Conservation (phyloP, 2,113 vertebrate species). For the Dolichotis patagonum region DNA sequence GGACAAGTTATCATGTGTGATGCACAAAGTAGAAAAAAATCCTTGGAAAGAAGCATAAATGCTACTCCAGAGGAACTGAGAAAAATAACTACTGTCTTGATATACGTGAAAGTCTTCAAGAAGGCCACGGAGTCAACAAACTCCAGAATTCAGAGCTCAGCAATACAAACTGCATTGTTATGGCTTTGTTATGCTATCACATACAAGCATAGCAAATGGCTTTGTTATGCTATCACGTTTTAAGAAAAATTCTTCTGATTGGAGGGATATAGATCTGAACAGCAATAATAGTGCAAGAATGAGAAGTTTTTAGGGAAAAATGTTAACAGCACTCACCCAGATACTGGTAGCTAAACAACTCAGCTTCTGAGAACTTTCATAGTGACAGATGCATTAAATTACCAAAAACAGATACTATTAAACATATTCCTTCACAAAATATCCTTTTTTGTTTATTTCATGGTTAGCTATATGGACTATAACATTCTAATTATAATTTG, state of each 20-base stretch:
- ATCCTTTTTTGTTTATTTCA: not conserved
- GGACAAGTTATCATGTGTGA: not conserved
- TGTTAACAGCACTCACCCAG: not conserved
- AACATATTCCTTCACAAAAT: not conserved
- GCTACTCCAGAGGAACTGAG: not conserved
- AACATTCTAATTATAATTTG: conserved; percentile 31
- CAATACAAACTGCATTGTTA: not conserved
- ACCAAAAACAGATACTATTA: not conserved
- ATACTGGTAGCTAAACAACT: not conserved
- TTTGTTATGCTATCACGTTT: not conserved
- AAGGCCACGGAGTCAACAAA: not conserved
- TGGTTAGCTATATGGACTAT: not conserved
- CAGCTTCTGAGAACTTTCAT: not conserved
- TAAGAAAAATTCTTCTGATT: not conserved
- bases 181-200: not conserved
- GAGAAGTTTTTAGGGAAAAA: not conserved
- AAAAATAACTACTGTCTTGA: not conserved
- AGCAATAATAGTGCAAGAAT: not conserved
- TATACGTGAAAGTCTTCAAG: not conserved
- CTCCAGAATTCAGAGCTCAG: not conserved
- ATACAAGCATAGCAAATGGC: not conserved
- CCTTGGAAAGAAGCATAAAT: not conserved
- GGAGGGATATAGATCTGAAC: not conserved
- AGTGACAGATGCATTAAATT: not conserved
- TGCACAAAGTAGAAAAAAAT: not conserved